Conservation (phyloP, 2,888 invertebrate species). For the Ormyrus thymus region DNA sequence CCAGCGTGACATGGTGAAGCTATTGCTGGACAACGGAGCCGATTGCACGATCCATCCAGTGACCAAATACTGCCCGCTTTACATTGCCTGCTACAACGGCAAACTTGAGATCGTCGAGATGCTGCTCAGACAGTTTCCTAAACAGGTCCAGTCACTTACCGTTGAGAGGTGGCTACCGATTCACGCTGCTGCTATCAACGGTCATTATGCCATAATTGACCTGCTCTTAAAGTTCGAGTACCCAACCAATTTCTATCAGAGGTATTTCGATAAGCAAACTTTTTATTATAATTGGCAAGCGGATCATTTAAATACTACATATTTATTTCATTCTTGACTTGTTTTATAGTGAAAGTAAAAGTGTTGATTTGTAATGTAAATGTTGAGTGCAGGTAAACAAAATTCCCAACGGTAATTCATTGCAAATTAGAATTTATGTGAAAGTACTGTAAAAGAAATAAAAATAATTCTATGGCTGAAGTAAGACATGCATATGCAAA, state of each 20-base stretch:
- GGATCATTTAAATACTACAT: too few relatives aligned
- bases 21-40: constrained; percentile 87
- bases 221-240: constrained; percentile 88
- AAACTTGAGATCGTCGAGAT: constrained; percentile 85
- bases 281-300: too few relatives aligned
- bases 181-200: constrained; percentile 94
- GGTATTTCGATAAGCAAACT: constrained; percentile 69
- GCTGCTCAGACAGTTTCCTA: constrained; percentile 88
- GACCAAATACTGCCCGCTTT: constrained; percentile 94
- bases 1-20: constrained; percentile 84
- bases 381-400: too few relatives aligned
- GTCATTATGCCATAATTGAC: constrained; percentile 86
- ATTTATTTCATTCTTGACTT: too few relatives aligned
- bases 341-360: too few relatives aligned
- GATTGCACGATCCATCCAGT: constrained; percentile 93
- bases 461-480: too few relatives aligned
- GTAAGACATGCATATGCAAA: too few relatives aligned
- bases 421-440: too few relatives aligned
- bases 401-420: too few relatives aligned
- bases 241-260: constrained; percentile 82
- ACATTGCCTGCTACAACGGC: constrained; percentile 92
- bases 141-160: constrained; percentile 89
- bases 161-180: constrained; percentile 94
- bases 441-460: too few relatives aligned
- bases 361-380: too few relatives aligned